Evolutionary conservation across 2,888 invertebrate genomes (phyloP).

Genomic region (Standfussiana lucernea): DNA sequence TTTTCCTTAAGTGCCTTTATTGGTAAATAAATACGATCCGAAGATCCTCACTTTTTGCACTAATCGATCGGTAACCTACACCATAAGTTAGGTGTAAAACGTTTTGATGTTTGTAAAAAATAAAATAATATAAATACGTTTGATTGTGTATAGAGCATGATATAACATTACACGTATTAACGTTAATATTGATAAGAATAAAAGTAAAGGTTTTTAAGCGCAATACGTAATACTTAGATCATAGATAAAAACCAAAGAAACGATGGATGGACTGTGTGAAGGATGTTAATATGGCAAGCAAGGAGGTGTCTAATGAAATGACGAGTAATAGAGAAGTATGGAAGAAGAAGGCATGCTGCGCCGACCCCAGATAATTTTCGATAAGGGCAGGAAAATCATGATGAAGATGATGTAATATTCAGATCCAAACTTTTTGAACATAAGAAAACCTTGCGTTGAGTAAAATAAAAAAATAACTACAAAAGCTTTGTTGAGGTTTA

Average conservation of each 20-base stretch:
- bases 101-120: not conserved
- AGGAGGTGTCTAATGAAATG: too few relatives aligned
- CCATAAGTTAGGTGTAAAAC: not conserved
- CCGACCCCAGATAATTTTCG: too few relatives aligned
- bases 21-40: not conserved
- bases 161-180: not conserved
- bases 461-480: not conserved
- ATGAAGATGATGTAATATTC: too few relatives aligned
- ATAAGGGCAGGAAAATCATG: too few relatives aligned
- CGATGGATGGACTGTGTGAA: too few relatives aligned
- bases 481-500: not conserved
- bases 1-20: not conserved
- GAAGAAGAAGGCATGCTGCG: too few relatives aligned
- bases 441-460: not conserved
- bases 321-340: too few relatives aligned
- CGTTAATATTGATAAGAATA: not conserved
- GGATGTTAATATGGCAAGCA: too few relatives aligned
- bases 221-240: not conserved
- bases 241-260: too few relatives aligned
- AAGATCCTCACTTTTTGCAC: not conserved
- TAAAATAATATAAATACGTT: not conserved
- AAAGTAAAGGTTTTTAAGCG: not conserved
- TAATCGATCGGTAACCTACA: not conserved
- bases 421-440: not conserved
- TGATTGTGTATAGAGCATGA: not conserved